Evolutionary conservation across 2,888 invertebrate species (phyloP), one percentile per base, ranked within the genome.

Genomic region (Salpingus planirostris): DNA sequence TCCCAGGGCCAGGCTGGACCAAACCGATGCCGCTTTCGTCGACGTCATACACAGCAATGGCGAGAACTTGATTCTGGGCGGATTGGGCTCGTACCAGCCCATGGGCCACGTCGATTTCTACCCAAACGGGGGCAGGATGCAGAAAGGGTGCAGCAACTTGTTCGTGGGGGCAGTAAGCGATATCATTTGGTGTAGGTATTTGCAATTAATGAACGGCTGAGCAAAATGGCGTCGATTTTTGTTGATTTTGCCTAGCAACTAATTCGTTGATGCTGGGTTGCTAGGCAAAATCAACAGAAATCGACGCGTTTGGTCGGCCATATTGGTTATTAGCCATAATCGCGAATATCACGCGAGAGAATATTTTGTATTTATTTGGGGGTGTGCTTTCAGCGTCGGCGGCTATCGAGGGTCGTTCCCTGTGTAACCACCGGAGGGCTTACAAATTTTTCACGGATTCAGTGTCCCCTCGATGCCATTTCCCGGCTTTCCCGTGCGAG

Each of bases 381-480:
- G n/a, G n/a, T n/a, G n/a, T n/a, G n/a, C 12, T 49, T 54, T 47
- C 46, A 65, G 77, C 87, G 11, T 82, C 85, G 49, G 80, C 85
- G 49, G 80, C 87, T 54, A 68, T 80, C 12, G 90, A 90, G 60
- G 90, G 89, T 3, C 75, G 89, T 24, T 89, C 88, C 21, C 65
- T 92, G 40, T 95, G 95, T 66, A 93, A 93, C 63, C 95, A 95
- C 61, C 72, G 92, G 2, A 71, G 93, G 21, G 92, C 93, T 0
- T 91, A 92, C 67, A 88, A 90, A 57, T 86, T 92, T 62, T 95
- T 92, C 66, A 91, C 91, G 2, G 92, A 95, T 62, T 91, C 91
- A 1, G 86, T 95, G 14, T 88, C 86, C 11, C 86, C 90, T 0
- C 76, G 83, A 45, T 95, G 95, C 57, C 82, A 85, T 54, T 95